phyloP scores from a whole-genome alignment of 2,113 vertebrate genomes.

The Ciconia boyciana region DNA sequence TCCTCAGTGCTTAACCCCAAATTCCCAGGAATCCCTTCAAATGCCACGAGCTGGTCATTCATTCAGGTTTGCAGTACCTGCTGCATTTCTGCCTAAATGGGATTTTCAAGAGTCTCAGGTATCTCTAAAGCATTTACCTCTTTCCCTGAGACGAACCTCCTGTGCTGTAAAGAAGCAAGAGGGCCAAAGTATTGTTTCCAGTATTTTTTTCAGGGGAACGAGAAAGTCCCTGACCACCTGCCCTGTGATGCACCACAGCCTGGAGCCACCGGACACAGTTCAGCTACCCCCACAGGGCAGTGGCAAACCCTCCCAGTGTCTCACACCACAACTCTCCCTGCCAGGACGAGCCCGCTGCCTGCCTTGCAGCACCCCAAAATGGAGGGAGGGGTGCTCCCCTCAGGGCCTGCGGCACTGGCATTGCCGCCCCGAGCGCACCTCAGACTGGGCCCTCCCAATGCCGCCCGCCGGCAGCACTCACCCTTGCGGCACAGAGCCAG shows the following conservation, averaged over 20 bases:
- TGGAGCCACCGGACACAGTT: not conserved
- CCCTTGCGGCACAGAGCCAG: constrained; percentile 88
- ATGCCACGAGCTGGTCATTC: not conserved
- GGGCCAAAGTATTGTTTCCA: not conserved
- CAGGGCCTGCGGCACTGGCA: not conserved
- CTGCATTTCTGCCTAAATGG: not conserved
- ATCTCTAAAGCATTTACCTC: not conserved
- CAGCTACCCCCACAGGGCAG: not conserved
- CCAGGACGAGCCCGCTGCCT: accelerated
- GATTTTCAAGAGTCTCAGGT: not conserved
- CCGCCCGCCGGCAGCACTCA: not conserved
- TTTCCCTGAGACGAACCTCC: not conserved
- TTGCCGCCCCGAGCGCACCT: accelerated
- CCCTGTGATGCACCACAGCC: not conserved
- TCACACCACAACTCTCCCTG: not conserved
- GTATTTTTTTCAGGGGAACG: not conserved
- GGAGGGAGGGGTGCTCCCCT: not conserved
- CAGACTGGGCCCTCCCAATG: not conserved
- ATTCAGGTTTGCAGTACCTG: not conserved
- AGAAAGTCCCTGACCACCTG: not conserved
- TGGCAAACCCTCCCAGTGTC: accelerated
- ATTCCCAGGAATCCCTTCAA: not conserved
- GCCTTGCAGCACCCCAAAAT: not conserved
- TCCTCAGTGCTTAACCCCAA: not conserved
- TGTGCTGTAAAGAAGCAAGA: not conserved